Conservation (phyloP, 2,888 invertebrate species). For the Yponomeuta evonymella region DNA sequence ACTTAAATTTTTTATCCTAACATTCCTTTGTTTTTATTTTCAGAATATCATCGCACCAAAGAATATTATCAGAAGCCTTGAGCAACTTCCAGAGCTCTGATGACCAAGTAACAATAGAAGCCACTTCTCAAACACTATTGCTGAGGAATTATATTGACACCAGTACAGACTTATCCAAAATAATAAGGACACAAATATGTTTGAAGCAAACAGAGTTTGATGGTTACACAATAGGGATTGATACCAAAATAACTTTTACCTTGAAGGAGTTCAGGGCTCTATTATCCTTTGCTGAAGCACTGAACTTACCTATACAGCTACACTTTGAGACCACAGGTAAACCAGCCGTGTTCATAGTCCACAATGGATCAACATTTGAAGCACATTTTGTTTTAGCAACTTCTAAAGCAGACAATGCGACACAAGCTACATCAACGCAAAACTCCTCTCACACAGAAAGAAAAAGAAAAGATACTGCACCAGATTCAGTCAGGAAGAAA, state of each 20-base stretch:
- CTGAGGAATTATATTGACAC: slow-evolving; percentile 88
- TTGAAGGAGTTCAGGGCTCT: slow-evolving; percentile 89
- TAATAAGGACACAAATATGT: slow-evolving; percentile 86
- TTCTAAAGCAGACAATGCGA: slow-evolving; percentile 74
- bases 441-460: slow-evolving; percentile 49
- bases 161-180: slow-evolving; percentile 77
- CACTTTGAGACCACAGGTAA: slow-evolving; percentile 87
- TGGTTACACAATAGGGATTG: slow-evolving; percentile 77
- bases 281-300: slow-evolving; percentile 85
- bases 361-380: slow-evolving; percentile 84
- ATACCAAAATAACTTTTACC: slow-evolving; percentile 88
- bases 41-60: slow-evolving; percentile 78
- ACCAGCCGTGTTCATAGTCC: slow-evolving; percentile 85
- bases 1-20: neutral
- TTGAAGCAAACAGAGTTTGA: slow-evolving; percentile 85
- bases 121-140: slow-evolving; percentile 76
- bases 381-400: slow-evolving; percentile 89
- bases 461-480: slow-evolving; percentile 41
- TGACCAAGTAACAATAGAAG: slow-evolving; percentile 88
- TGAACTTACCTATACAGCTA: slow-evolving; percentile 80
- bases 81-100: slow-evolving; percentile 87
- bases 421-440: slow-evolving; percentile 52
- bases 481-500: slow-evolving; percentile 50
- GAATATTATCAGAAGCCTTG: slow-evolving; percentile 83
- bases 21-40: slow-evolving; percentile 24